A percentile compares a stretch with the other conserved stretches of the same genome.
Evolutionary conservation across 2,888 invertebrate genomes (phyloP).

Genomic region (Catocala nupta): DNA sequence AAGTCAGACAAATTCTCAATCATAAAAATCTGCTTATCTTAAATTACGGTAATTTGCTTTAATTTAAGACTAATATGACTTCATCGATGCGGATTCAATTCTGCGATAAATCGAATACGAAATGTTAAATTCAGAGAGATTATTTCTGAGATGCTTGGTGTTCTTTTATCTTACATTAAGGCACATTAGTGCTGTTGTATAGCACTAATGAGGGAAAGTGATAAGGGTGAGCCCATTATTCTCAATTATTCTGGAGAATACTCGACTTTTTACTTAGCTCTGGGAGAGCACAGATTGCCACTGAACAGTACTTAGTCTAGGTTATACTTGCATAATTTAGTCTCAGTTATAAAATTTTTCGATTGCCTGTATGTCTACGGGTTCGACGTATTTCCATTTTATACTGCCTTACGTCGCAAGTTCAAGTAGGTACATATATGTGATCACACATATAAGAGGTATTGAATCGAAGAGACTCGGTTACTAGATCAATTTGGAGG

Average conservation of each 20-base stretch:
- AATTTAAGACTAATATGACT: too few species aligned
- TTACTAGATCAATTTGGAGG: slow-evolving; percentile 68
- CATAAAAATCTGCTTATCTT: slow-evolving; percentile 11
- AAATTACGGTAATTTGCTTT: slow-evolving; percentile 11
- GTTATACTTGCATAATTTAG: too few species aligned
- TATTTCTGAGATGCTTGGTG: neutral
- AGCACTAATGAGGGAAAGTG: slow-evolving; percentile 23
- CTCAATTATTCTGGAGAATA: slow-evolving; percentile 27
- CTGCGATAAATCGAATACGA: slow-evolving; percentile 1
- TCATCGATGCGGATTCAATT: neutral
- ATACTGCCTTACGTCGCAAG: neutral
- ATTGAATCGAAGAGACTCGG: slow-evolving; percentile 58
- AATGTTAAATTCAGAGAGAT: slow-evolving; percentile 1
- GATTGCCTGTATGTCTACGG: too few species aligned
- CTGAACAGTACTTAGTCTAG: neutral
- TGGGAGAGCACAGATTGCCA: slow-evolving; percentile 21
- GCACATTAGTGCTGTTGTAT: slow-evolving; percentile 4
- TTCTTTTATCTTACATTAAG: slow-evolving; percentile 8
- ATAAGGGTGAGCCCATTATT: slow-evolving; percentile 28
- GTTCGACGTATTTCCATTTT: too few species aligned
- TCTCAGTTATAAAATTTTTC: too few species aligned
- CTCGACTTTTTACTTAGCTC: slow-evolving; percentile 33
- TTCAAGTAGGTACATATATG: slow-evolving; percentile 33
- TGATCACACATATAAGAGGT: slow-evolving; percentile 36
- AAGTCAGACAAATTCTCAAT: slow-evolving; percentile 10